A percentile compares a stretch with the other conserved stretches of the same genome.
Evolutionary conservation across 2,797 vertebrate species (phyloP).

Genomic region (Buphagus erythrorhynchus): DNA sequence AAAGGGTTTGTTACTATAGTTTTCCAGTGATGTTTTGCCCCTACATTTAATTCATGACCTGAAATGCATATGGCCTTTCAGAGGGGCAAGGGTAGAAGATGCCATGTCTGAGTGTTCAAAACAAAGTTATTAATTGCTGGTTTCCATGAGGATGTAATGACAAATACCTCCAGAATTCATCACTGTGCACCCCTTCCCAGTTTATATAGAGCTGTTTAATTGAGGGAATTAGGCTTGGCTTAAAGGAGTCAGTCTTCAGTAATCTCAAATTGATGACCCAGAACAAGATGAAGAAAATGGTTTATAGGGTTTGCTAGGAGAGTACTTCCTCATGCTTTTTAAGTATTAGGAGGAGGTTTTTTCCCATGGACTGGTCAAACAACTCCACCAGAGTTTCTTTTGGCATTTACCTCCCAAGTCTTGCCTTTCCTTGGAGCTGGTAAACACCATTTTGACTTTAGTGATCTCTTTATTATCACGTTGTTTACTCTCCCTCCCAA

Average conservation of each 20-base stretch:
- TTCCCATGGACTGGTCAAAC: fast-evolving
- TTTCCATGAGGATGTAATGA: background rate
- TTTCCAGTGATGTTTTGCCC: background rate
- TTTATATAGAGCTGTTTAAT: background rate
- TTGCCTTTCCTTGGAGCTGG: background rate
- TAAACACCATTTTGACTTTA: background rate
- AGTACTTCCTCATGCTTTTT: background rate
- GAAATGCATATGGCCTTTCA: background rate
- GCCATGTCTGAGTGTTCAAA: background rate
- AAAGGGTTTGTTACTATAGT: background rate
- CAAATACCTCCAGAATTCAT: background rate
- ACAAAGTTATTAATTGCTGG: background rate
- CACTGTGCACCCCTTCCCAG: background rate
- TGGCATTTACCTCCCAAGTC: background rate
- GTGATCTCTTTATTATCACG: background rate
- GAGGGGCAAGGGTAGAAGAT: background rate
- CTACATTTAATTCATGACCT: background rate
- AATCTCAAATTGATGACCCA: background rate
- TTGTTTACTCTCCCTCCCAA: background rate
- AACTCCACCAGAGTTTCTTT: background rate
- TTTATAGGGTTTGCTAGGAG: background rate
- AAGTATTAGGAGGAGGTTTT: too few relatives aligned
- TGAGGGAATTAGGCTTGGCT: background rate
- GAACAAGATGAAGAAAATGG: background rate
- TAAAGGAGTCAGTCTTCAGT: background rate